Conservation (phyloP, 2,113 vertebrate species). For the Eurystomus gularis region DNA sequence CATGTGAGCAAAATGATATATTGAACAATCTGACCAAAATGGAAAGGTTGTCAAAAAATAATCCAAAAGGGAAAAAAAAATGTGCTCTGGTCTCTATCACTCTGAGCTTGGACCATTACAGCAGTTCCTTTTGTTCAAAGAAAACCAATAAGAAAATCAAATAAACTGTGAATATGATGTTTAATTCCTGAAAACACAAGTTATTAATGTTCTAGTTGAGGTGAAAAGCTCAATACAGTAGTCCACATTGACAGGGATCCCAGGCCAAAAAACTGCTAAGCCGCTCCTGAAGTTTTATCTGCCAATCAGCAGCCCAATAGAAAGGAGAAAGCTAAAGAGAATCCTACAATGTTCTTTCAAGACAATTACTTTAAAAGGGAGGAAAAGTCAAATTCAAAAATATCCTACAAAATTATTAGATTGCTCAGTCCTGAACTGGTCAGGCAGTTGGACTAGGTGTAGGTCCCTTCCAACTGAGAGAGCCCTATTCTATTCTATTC, state of each 20-base stretch:
- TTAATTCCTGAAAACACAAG: slow-evolving; percentile 11
- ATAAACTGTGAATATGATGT: neutral
- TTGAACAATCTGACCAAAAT: slow-evolving; percentile 29
- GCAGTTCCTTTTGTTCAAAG: neutral
- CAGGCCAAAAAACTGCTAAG: neutral
- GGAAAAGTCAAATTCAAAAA: neutral
- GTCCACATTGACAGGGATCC: neutral
- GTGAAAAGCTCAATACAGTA: neutral
- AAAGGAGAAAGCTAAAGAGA: neutral
- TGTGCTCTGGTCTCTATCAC: neutral
- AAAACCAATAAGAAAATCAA: neutral
- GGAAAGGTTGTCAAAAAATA: slow-evolving; percentile 15
- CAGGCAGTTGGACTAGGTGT: neutral
- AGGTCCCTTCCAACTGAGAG: neutral
- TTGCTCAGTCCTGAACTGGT: neutral
- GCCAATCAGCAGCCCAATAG: neutral
- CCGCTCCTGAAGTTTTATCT: neutral
- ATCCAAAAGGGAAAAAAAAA: neutral
- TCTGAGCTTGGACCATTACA: neutral
- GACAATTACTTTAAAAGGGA: neutral
- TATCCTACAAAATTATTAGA: neutral
- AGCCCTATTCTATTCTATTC: too few relatives aligned
- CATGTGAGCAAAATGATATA: neutral
- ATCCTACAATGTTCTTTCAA: neutral
- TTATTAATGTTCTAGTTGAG: neutral